Conservation (phyloP, 2,113 vertebrate species). For the Menidia beryllina region DNA sequence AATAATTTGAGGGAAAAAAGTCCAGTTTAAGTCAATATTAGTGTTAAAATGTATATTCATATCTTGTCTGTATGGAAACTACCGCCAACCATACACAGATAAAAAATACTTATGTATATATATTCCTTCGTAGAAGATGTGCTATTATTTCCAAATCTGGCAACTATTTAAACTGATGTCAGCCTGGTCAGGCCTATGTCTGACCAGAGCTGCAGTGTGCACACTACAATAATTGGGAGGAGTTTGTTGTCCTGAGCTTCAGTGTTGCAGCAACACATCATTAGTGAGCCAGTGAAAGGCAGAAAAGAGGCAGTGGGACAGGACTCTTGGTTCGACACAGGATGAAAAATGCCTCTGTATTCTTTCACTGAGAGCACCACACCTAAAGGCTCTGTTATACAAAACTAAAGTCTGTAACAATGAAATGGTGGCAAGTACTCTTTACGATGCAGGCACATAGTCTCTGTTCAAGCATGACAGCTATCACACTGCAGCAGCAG, state of each 20-base stretch:
- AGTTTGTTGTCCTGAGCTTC: slow-evolving; percentile 69
- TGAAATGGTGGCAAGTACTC: slow-evolving; percentile 17
- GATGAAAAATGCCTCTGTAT: slow-evolving; percentile 33
- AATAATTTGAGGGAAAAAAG: background rate
- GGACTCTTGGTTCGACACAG: slow-evolving; percentile 33
- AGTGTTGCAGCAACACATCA: slow-evolving; percentile 67
- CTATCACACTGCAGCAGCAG: slow-evolving; percentile 61
- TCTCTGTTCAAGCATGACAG: slow-evolving; percentile 50
- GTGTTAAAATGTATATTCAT: slow-evolving; percentile 13
- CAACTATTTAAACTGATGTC: slow-evolving; percentile 38
- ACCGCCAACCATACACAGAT: slow-evolving; percentile 16
- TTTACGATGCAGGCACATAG: slow-evolving; percentile 25
- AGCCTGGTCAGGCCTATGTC: slow-evolving; percentile 44
- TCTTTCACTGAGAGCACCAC: slow-evolving; percentile 21
- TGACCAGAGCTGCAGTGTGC: slow-evolving; percentile 50
- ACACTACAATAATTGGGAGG: slow-evolving; percentile 67
- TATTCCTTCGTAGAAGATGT: slow-evolving; percentile 28
- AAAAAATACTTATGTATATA: slow-evolving; percentile 29
- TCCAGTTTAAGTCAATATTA: slow-evolving; percentile 8
- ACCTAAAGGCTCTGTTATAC: slow-evolving; percentile 21
- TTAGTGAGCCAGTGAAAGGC: slow-evolving; percentile 54
- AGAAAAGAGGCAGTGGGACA: slow-evolving; percentile 21
- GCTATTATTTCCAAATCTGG: slow-evolving; percentile 57
- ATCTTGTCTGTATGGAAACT: slow-evolving; percentile 20
- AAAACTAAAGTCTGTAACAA: slow-evolving; percentile 36